Evolutionary conservation across 2,113 vertebrate species (phyloP).

Genomic region (Myotis davidii): DNA sequence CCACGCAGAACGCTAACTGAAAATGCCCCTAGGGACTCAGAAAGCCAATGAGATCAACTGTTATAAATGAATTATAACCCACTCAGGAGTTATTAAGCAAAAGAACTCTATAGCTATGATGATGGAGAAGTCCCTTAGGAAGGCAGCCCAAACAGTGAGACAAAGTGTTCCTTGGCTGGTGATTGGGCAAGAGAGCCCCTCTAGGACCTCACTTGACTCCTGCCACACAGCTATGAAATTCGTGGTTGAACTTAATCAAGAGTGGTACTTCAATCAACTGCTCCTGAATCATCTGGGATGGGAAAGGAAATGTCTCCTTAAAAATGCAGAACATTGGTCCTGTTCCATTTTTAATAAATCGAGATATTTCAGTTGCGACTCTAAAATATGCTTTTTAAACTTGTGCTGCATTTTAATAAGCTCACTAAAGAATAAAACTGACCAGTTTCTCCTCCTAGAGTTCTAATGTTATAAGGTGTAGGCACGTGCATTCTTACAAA

Average conservation of each 20-base stretch:
- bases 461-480: background rate
- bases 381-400: slow-evolving; percentile 6
- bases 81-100: slow-evolving; percentile 46
- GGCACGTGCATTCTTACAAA: background rate
- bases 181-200: background rate
- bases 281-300: background rate
- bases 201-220: background rate
- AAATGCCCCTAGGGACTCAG: slow-evolving; percentile 38
- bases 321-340: slow-evolving; percentile 2
- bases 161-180: background rate
- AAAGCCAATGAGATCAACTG: slow-evolving; percentile 33
- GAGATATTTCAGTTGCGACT: background rate
- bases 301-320: background rate
- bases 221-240: background rate
- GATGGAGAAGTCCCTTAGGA: background rate
- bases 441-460: background rate
- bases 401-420: background rate
- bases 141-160: background rate
- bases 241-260: background rate
- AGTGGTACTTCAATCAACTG: background rate
- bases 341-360: background rate
- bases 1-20: slow-evolving; percentile 44
- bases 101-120: slow-evolving; percentile 8
- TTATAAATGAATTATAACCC: slow-evolving; percentile 62
- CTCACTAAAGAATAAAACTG: background rate